phyloP scores from a whole-genome alignment of 2,888 invertebrate genomes.

The Pimpla rufipes region DNA sequence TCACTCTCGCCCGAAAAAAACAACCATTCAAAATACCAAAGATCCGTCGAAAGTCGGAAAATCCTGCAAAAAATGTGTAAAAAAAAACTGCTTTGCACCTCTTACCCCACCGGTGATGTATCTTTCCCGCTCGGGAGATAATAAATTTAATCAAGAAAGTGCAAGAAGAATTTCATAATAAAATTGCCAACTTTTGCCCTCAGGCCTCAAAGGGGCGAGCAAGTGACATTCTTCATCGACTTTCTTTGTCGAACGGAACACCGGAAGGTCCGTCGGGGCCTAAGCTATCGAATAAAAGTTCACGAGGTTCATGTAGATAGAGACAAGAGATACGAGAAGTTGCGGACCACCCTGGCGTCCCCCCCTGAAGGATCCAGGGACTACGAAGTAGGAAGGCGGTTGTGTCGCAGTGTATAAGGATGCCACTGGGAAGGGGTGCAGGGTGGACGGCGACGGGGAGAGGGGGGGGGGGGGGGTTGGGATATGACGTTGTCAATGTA shows the following conservation, averaged over 20 bases:
- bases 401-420: neutral
- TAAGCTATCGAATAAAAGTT: constrained; percentile 20
- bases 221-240: constrained; percentile 21
- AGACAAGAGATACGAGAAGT: constrained; percentile 2
- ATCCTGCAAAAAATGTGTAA: too few relatives aligned
- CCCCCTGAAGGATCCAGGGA: too few relatives aligned
- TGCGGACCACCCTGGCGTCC: neutral
- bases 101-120: neutral
- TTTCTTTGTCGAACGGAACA: constrained; percentile 9
- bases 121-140: neutral
- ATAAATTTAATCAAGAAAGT: constrained; percentile 8
- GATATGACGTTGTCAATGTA: constrained; percentile 44
- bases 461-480: neutral
- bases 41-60: too few relatives aligned
- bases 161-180: constrained; percentile 17
- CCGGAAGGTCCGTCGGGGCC: neutral
- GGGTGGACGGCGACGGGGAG: too few relatives aligned
- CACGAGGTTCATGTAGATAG: constrained; percentile 19
- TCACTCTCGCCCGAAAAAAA: too few relatives aligned
- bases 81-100: too few relatives aligned
- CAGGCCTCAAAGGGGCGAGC: neutral
- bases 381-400: neutral
- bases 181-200: neutral
- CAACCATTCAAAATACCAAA: too few relatives aligned
- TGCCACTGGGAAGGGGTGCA: neutral